phyloP scores from a whole-genome alignment of 2,888 invertebrate species.

The Andrena haemorrhoa region DNA sequence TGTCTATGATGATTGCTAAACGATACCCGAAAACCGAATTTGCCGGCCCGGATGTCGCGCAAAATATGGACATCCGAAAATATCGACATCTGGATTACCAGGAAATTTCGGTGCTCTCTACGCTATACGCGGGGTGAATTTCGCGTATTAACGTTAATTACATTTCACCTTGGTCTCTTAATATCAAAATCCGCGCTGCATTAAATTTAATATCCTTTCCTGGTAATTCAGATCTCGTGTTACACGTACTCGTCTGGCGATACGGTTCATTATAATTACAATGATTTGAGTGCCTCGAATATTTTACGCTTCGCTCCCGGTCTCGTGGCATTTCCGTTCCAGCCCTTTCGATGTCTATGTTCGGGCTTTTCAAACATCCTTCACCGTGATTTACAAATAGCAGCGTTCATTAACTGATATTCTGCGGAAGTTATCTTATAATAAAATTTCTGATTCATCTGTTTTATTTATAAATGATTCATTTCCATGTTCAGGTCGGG shows the following conservation, averaged over 20 bases:
- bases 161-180: constrained; percentile 41
- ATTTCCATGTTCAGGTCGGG: too few relatives aligned
- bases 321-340: background rate
- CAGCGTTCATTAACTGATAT: background rate
- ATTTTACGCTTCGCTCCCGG: background rate
- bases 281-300: background rate
- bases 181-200: constrained; percentile 46
- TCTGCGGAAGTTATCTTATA: too few relatives aligned
- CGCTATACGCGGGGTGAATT: constrained; percentile 24
- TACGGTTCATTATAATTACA: constrained; percentile 6
- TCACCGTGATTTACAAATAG: background rate
- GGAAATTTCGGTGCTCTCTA: constrained; percentile 47
- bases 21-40: constrained; percentile 50
- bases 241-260: background rate
- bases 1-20: constrained; percentile 24
- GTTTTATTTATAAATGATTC: too few relatives aligned
- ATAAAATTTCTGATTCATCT: too few relatives aligned
- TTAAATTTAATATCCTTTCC: constrained; percentile 49
- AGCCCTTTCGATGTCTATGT: background rate
- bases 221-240: constrained; percentile 15
- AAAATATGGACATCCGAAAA: constrained; percentile 31
- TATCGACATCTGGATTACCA: constrained; percentile 52
- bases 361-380: background rate
- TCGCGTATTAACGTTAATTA: constrained; percentile 53
- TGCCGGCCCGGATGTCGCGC: constrained; percentile 12